A percentile compares a stretch with the other conserved stretches of the same genome.
These are phyloP conservation scores for Enteromius thamalakanensis DNA, from an alignment of 2,797 vertebrate species.

Conservation along the genomic window DNA sequence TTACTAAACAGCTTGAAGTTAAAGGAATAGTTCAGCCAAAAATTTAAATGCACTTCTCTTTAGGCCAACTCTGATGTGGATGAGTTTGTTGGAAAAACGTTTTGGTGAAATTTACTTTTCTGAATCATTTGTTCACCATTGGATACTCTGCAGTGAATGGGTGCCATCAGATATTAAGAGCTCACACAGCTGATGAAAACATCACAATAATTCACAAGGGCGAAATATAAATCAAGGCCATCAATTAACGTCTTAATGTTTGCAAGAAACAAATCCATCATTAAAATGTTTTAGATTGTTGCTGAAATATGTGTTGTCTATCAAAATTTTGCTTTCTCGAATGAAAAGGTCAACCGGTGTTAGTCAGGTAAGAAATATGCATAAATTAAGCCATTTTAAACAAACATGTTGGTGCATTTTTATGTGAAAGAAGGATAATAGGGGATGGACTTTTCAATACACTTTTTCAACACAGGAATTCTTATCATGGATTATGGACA, in stretches of 20 bases:
- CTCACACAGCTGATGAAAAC: background rate
- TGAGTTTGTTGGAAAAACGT: background rate
- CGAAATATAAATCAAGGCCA: background rate
- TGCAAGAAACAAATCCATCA: background rate
- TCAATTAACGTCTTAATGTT: background rate
- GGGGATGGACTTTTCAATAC: no score
- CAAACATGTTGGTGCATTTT: background rate
- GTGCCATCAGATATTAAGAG: background rate
- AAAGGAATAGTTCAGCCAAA: background rate
- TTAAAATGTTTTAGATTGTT: background rate
- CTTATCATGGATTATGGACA: no score
- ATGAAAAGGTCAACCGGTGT: background rate
- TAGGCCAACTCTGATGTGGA: background rate
- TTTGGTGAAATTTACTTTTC: background rate
- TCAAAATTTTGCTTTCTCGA: background rate
- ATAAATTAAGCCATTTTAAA: background rate
- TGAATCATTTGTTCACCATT: background rate
- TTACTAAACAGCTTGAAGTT: slow-evolving; percentile 39
- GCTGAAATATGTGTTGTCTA: background rate
- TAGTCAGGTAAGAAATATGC: background rate
- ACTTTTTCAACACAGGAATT: no score
- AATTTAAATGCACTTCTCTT: background rate
- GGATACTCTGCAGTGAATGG: background rate
- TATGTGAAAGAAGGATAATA: background rate
- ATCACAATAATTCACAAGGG: background rate